Base-by-base conservation (phyloP, 2,797 vertebrate species). In the Arrhamphus sclerolepis region DNA sequence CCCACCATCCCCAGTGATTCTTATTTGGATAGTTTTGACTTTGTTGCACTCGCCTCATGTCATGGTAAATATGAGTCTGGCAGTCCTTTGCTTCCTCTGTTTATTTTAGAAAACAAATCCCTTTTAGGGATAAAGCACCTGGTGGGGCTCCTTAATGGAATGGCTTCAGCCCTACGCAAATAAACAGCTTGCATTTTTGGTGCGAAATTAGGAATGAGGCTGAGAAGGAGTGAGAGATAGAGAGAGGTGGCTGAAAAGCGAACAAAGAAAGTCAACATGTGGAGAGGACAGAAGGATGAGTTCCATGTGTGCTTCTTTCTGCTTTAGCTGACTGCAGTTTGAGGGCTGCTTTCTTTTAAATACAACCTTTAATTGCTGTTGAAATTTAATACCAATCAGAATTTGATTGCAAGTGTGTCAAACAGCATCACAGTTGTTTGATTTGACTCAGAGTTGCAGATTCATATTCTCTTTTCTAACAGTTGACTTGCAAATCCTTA, bases 111-210 rank as follows among this genome's bases (percentile, higher is more conserved):
- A 91, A 91, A 89, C 80, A 89, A 92, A 90, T 92, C 90, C 88
- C 88, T 90, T 91, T 92, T 87, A 91, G 85, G 90, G 88, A 90
- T 90, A 81, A 89, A 89, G 87, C 87, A 92, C 91, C 91, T 92
- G 89, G 93, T 93, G 93, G 89, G 92, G 74, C 91, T 93, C 91
- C 93, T 95, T 91, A 93, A 94, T 94, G 94, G 94, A 95, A 94
- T 91, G 94, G 93, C 94, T 96, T 95, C 93, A 95, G 94, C 93
- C 91, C 92, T 94, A 90, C 90, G 92, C 94, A 96, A 95, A 95
- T 96, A 97, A 97, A 97, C 95, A 96, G 95, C 93, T 94, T 90
- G 93, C 93, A 89, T 94, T 95, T 95, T 94, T 93, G 89, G 80
- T 91, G 92, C 90, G 93, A 94, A 86, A 90, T 89, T 86, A 87